Evolutionary conservation across 2,888 invertebrate species (phyloP), one percentile per base, ranked within the genome.

Genomic region (Xestoiulus laeticollis): DNA sequence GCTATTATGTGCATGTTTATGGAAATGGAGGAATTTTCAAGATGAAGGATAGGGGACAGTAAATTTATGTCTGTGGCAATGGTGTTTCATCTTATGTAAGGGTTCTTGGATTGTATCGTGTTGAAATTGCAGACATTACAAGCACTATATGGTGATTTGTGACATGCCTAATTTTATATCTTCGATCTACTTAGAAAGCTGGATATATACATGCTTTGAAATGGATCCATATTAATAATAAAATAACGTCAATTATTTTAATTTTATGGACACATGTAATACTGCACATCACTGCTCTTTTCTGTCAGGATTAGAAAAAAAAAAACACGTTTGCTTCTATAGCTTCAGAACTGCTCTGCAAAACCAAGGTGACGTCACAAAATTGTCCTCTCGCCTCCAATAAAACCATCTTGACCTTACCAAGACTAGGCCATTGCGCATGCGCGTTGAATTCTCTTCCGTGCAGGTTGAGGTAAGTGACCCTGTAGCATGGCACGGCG

Each of bases 401-500:
- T 78, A 78, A 10, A 78, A 16, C 78, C 78, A 78, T 14, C 78
- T 78, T 78, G 78, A 78, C 78, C 30, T 78, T 78, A 26, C 78
- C 78, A 4, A 12, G 30, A 78, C 16, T 26, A n/a, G 6, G 22
- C 68, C 10, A 26, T 68, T 68, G 16, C 59, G n/a, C 59, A 19
- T 3, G n/a, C n/a, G 68, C 68, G 68, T 22, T 16, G 78, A 78
- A 30, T 14, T 12, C 30, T 30, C 30, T 14, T 78, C 30, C 78
- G 26, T 30, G 68, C 78, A 14, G 26, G 78, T 78, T 78, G 78
- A 78, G 78, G 78, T 78, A 78, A 78, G 78, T 78, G 78, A 78
- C 78, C 78, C 78, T 78, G 78, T 78, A 78, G 78, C 78, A 78
- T 78, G 68, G 68, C 68, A 12, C 68, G 38, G 68, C 26, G 16